Base-by-base conservation (phyloP, 1,140 invertebrate species). In the Archivesica marissinica region DNA sequence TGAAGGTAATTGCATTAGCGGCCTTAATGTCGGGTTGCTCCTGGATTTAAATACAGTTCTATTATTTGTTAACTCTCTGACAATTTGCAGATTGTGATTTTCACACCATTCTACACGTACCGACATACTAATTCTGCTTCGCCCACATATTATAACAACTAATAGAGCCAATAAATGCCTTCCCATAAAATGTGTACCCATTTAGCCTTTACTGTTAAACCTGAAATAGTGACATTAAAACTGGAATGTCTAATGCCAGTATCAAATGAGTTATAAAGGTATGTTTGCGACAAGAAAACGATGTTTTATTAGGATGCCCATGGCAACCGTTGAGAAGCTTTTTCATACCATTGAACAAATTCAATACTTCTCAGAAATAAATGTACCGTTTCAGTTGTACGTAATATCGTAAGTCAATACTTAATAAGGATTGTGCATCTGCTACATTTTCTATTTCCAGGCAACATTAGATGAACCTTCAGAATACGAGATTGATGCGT, bases 401-500 rank as follows among this genome's bases (percentile, higher is more conserved):
- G 1, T 35, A 35, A 33, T 35, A 7, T 33, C 7, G 59, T 64
- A 64, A 64, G 11, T 17, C n/a, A 7, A 64, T 64, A 15, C 59
- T 15, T 35, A 17, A 7, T 17, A 25, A 33, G 20, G 4, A 50
- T 47, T 33, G 23, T 9, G 38, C 59, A 64, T 30, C 20, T 64
- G 59, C 56, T 33, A 20, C 35, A 56, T 70, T 85, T 35, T 61
- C 30, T 72, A 35, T 59, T 83, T 68, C 66, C 85, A 87, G 87
- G 54, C 56, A 28, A 78, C 39, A n/a, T 9, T 83, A 23, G 47
- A 64, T 33, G 77, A 86, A 0, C 41, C 44, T 33, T 79, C 75
- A 28, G 80, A 86, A 0, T 23, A 80, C 3, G 44, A 72, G 9
- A 66, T 75, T 1, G 97, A 99, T 92, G 98, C 97, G 0, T 98